Evolutionary conservation across 2,888 invertebrate genomes (phyloP), one percentile per base, ranked within the genome.

Genomic region (Chrysodeixis includens): DNA sequence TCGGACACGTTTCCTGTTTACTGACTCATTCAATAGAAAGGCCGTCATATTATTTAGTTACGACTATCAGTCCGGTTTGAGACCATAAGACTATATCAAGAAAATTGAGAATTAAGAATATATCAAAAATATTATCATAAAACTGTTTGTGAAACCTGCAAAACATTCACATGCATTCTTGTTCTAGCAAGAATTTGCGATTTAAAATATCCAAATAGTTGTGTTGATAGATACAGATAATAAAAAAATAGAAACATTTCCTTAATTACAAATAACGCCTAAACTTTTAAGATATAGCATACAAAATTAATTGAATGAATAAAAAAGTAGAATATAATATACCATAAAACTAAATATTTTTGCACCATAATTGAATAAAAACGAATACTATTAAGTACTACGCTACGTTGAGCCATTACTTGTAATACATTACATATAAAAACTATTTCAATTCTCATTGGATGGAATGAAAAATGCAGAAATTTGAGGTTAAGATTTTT

Each of bases 371-470:
- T 66, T 62, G 46, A 69, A 71, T 70, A 65, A 69, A 72, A 77
- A 56, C 63, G 57, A 79, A 81, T 76, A 78, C 67, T 68, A 69
- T 77, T 76, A 75, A 76, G 79, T 85, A 84, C 82, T 80, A 82
- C 62, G 69, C 74, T 74, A 79, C 63, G 30, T 76, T 82, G 81
- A 80, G 81, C 81, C 32, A 26, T 62, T 62, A 61, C 46, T 65
- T 46, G 58, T 58, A 54, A 63, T 62, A 67, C 40, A 44, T 62
- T 54, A 54, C 40, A 56, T 61, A 66, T 66, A 65, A 55, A 63
- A 69, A 54, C 55, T 69, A 69, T 69, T 71, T 68, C 64, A 71
- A 65, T 61, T 72, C 66, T 65, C 49, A 62, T 49, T 80, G 84
- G 82, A 83, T 80, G 83, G 79, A 83, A 77, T 71, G 54, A 35